phyloP scores from a whole-genome alignment of 2,888 invertebrate genomes.

The Dynastes maya region DNA sequence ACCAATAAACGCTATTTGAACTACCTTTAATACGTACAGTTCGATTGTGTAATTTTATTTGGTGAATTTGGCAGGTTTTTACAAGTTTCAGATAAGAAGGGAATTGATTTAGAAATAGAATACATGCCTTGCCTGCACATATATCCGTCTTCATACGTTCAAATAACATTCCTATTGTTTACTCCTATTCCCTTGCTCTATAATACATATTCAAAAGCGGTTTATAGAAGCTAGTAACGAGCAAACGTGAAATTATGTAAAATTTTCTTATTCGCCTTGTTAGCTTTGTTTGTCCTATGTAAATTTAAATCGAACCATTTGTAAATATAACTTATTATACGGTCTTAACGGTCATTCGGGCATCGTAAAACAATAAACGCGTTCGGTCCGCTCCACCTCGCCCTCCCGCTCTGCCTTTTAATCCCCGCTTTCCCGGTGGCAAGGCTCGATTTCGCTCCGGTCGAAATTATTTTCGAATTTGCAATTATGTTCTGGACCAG shows the following conservation, averaged over 20 bases:
- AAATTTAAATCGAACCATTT: constrained; percentile 44
- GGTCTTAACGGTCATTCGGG: constrained; percentile 30
- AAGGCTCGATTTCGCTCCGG: constrained; percentile 5
- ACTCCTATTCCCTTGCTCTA: not conserved
- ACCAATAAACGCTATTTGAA: too few species aligned
- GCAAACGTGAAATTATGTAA: constrained; percentile 21
- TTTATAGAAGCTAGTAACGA: constrained; percentile 12
- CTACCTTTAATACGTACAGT: too few species aligned
- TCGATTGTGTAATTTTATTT: too few species aligned
- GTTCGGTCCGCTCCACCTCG: not conserved
- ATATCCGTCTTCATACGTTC: not conserved
- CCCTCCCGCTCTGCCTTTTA: not conserved
- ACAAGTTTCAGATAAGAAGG: too few species aligned
- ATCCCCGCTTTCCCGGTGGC: not conserved
- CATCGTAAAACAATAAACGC: constrained; percentile 47
- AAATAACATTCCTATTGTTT: not conserved
- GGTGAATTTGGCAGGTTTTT: too few species aligned
- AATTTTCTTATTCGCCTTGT: constrained; percentile 14
- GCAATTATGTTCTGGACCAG: constrained; percentile 21
- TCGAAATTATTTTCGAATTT: constrained; percentile 42
- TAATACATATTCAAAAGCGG: constrained; percentile 33
- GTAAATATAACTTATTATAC: constrained; percentile 45
- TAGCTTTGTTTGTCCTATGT: constrained; percentile 40
- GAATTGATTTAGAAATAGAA: too few species aligned
- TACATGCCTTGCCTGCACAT: not conserved